These are phyloP conservation scores for Anticlea derivata DNA, from an alignment of 2,888 invertebrate species.

Conservation along the genomic window DNA sequence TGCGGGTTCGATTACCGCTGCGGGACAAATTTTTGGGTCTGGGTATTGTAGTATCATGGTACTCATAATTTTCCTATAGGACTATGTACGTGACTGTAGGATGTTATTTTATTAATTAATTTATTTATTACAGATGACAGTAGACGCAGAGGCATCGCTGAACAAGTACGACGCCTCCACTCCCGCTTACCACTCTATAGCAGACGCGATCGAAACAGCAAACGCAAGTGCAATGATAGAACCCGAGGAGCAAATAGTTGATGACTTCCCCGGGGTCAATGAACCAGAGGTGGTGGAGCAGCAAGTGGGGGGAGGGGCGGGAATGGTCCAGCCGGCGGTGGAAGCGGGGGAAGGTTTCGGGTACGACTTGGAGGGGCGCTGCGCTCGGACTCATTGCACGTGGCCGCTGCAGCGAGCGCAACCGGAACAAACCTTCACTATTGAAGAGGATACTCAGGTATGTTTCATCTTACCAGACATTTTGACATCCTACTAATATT, in stretches of 20 bases:
- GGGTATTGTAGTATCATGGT: too few relatives aligned
- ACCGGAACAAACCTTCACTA: conserved; percentile 28
- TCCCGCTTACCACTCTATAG: background rate
- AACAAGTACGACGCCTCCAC: background rate
- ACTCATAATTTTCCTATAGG: too few relatives aligned
- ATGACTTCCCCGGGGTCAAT: background rate
- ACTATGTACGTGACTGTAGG: background rate
- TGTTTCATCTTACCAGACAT: background rate
- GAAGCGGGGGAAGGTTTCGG: conserved; percentile 7
- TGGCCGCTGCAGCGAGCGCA: conserved; percentile 62
- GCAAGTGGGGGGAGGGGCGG: background rate
- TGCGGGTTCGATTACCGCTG: too few relatives aligned
- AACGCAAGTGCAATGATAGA: conserved; percentile 16
- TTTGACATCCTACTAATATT: too few relatives aligned
- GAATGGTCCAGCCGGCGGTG: background rate
- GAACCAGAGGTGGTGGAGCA: background rate
- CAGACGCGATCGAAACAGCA: conserved; percentile 15
- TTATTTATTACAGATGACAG: conserved; percentile 18
- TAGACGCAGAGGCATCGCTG: conserved; percentile 6
- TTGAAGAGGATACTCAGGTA: conserved; percentile 59
- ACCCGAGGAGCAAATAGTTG: background rate
- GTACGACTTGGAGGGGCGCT: conserved; percentile 39
- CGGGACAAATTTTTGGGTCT: too few relatives aligned
- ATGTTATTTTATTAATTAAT: too few relatives aligned
- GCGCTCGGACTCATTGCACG: conserved; percentile 77